Evolutionary conservation across 2,797 vertebrate species (phyloP).

Genomic region (Myripristis murdjan): DNA sequence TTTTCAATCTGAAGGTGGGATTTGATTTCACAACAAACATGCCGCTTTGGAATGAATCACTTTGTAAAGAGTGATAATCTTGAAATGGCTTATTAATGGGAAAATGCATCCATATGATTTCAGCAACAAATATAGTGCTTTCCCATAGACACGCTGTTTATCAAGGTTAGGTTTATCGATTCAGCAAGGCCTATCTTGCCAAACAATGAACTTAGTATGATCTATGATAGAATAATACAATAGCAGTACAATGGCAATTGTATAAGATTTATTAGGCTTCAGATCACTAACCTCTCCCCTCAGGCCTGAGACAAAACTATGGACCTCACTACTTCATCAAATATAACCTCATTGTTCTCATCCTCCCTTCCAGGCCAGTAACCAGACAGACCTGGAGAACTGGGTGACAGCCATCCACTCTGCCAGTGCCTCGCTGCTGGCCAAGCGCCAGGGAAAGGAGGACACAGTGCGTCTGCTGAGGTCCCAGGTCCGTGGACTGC

Average conservation of each 20-base stretch:
- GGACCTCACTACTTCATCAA: constrained; percentile 18
- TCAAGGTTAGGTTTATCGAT: constrained; percentile 49
- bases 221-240: constrained; percentile 24
- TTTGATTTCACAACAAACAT: constrained; percentile 17
- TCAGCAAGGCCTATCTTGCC: constrained; percentile 5
- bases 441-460: constrained; percentile 95
- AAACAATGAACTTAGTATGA: constrained; percentile 25
- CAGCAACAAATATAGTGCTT: constrained; percentile 10
- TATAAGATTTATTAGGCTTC: constrained; percentile 10
- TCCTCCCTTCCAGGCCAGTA: constrained; percentile 87
- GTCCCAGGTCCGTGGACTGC: constrained; percentile 90
- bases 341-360: constrained; percentile 14
- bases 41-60: constrained; percentile 11
- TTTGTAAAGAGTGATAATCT: constrained; percentile 15
- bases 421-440: constrained; percentile 94
- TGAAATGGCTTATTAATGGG: constrained; percentile 16
- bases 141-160: constrained; percentile 2
- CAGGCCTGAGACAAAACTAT: not conserved
- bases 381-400: constrained; percentile 96
- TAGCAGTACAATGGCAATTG: not conserved
- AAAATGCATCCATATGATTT: constrained; percentile 35
- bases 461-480: constrained; percentile 92
- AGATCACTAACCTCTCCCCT: not conserved
- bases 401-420: constrained; percentile 97
- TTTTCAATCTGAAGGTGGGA: constrained; percentile 8